Base-by-base conservation (phyloP, 1,140 invertebrate species). In the Samia ricini region DNA sequence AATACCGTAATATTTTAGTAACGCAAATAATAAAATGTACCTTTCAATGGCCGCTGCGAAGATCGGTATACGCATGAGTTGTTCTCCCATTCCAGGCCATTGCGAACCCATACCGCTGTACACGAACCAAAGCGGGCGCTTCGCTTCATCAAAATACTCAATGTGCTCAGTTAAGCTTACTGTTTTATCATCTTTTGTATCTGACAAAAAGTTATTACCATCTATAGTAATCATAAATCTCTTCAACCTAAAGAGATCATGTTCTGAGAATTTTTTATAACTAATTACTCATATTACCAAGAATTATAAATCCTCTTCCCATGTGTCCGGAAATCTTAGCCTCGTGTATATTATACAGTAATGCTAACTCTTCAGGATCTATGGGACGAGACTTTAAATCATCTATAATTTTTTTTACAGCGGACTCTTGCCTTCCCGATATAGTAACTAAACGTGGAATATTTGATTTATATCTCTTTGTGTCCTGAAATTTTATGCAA, bases 11-110 rank as follows among this genome's bases (percentile, higher is more conserved):
- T n/a, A n/a, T n/a, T n/a, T n/a, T n/a, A n/a, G n/a, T n/a, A n/a
- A n/a, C n/a, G n/a, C n/a, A n/a, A n/a, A n/a, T n/a, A n/a, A n/a
- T n/a, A n/a, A 4, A 26, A 24, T 56, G 22, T 69, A 94, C 78
- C 89, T 91, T 73, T 93, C 78, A 59, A 97, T 95, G 2, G 96
- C 93, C 21, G n/a, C n/a, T n/a, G n/a, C n/a, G n/a, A n/a, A n/a
- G n/a, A n/a, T n/a, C n/a, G n/a, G n/a, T n/a, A n/a, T 93, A 81
- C 1, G 91, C 90, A 81, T 97, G 97, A 7, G 92, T 73, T 6
- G 94, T 93, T 59, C 97, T 91, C n/a, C n/a, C n/a, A n/a, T n/a
- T n/a, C n/a, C n/a, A n/a, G n/a, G n/a, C n/a, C n/a, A n/a, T n/a
- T n/a, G n/a, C n/a, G n/a, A n/a, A n/a, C n/a, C n/a, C n/a, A n/a